A percentile compares a stretch with the other conserved stretches of the same genome.
phyloP scores from a whole-genome alignment of 2,113 vertebrate genomes.

The Podarcis cretensis region DNA sequence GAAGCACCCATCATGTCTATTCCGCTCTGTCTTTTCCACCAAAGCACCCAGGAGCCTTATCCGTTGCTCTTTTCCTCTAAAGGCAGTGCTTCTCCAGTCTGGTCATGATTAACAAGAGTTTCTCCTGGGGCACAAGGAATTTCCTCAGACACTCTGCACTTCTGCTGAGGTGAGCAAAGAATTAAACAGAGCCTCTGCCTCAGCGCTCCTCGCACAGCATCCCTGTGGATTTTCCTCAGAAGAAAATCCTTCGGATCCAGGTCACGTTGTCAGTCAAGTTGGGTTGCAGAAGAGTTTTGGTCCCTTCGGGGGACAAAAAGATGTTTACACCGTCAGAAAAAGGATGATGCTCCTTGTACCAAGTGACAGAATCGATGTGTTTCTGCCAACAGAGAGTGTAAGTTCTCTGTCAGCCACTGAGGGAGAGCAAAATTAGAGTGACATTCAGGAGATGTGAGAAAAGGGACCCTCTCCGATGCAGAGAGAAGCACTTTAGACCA shows the following conservation, averaged over 20 bases:
- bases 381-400: conserved; percentile 23
- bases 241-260: conserved; percentile 1
- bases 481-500: not conserved
- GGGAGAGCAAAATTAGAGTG: conserved; percentile 4
- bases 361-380: conserved; percentile 20
- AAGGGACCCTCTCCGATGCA: not conserved
- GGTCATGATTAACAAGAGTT: conserved; percentile 10
- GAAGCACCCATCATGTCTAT: not conserved
- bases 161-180: conserved; percentile 26
- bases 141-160: not conserved
- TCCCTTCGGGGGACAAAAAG: conserved; percentile 25
- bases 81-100: conserved; percentile 1
- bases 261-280: conserved; percentile 24
- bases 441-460: not conserved
- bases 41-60: not conserved
- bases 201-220: not conserved
- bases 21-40: not conserved
- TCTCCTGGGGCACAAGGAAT: not conserved
- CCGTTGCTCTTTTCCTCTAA: not conserved
- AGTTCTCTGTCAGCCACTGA: conserved; percentile 18
- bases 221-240: conserved; percentile 23
- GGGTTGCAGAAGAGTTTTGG: not conserved
- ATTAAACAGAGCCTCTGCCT: not conserved
- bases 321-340: conserved; percentile 15
- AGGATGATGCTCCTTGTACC: conserved; percentile 17